Base-by-base conservation (phyloP, 1,140 invertebrate genomes). In the Papilio machaon region DNA sequence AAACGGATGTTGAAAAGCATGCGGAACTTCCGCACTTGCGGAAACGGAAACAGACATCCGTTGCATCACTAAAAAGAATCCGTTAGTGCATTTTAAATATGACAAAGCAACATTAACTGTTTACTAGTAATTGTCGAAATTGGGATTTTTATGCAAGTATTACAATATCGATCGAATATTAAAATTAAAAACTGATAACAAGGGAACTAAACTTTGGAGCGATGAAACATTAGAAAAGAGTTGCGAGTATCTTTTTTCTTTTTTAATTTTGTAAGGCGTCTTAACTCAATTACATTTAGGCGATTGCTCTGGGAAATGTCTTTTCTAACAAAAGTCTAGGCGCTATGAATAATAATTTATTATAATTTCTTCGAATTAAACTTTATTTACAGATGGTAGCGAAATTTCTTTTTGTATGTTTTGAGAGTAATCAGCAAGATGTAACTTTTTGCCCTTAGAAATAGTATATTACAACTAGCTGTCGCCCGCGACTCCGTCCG, bases 281-380 rank as follows among this genome's bases (percentile, higher is more conserved):
- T 70, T 70, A 70, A 70, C 64, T 38, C 64, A 70, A 70, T 70
- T 35, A 70, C 30, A 8, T 70, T 70, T 35, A 70, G 64, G 11
- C 23, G 60, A 64, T 30, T 64, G 60, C 23, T 64, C n/a, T 11
- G 60, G 23, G 2, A 64, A 30, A 64, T 30, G 60, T 30, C 9
- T 64, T 64, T 64, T 11, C 8, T 30, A 64, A 64, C 60, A 30
- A 64, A 64, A 64, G 60, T 64, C 60, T 58, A n/a, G 15, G n/a
- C 15, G 49, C 15, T 2, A 19, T 60, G 58, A 70, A 35, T 11
- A 70, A 35, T 11, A 13, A 38, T 23, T 70, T 70, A 70, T 17
- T 35, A 54, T 17, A 70, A 70, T 70, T 64, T 64, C 60, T 64
- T 64, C 30, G 23, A 64, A 30, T 64, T 64, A 19, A 23, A 13